A percentile compares a stretch with the other conserved stretches of the same genome.
These are phyloP conservation scores for Euwallacea fornicatus DNA, from an alignment of 1,140 invertebrate species.

Conservation along the genomic window DNA sequence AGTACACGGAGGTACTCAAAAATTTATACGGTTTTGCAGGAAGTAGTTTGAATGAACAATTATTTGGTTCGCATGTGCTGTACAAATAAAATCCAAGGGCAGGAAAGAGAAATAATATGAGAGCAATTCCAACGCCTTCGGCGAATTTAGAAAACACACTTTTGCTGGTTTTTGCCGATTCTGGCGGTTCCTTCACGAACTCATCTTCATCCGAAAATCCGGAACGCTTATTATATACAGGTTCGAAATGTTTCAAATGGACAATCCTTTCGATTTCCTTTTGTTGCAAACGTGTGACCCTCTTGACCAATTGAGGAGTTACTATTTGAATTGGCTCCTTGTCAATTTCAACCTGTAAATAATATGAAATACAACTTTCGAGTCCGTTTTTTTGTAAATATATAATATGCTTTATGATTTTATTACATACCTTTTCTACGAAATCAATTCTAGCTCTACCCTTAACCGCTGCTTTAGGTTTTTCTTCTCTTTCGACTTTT, in stretches of 20 bases:
- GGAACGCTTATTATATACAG: constrained; percentile 35
- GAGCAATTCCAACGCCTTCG: constrained; percentile 48
- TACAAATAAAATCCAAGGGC: constrained; percentile 47
- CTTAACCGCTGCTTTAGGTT: constrained; percentile 43
- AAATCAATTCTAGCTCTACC: constrained; percentile 32
- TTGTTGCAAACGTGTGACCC: constrained; percentile 39
- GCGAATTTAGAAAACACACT: constrained; percentile 50
- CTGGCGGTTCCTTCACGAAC: constrained; percentile 25
- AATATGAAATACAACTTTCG: neutral
- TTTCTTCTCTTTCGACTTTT: constrained; percentile 38
- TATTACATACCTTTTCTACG: constrained; percentile 27
- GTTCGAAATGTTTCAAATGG: constrained; percentile 46
- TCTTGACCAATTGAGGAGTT: constrained; percentile 22
- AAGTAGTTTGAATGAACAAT: constrained; percentile 51
- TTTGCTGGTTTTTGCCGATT: constrained; percentile 31
- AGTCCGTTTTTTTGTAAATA: neutral
- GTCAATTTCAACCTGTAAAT: constrained; percentile 17
- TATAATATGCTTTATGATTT: neutral
- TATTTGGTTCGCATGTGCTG: constrained; percentile 49
- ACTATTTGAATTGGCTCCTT: constrained; percentile 13
- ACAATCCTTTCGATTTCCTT: constrained; percentile 45
- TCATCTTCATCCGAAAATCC: constrained; percentile 57
- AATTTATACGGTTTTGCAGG: constrained; percentile 43
- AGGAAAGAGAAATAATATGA: constrained; percentile 47
- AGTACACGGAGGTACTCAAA: constrained; percentile 46